A percentile compares a stretch with the other conserved stretches of the same genome.
Conservation (phyloP, 2,888 invertebrate species). For the Platycheirus albimanus region DNA sequence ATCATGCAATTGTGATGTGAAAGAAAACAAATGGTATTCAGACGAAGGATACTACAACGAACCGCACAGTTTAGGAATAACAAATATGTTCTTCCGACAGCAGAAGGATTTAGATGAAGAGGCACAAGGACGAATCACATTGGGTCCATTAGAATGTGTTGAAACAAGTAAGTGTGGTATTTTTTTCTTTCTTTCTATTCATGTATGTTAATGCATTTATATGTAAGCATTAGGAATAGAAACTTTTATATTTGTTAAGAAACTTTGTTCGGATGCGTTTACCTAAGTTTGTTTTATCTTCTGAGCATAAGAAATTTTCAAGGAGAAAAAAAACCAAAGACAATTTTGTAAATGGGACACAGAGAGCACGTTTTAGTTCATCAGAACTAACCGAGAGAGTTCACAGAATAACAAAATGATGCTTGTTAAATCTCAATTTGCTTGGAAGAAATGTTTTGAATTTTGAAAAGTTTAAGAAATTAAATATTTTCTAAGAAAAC, state of each 20-base stretch:
- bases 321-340: neutral
- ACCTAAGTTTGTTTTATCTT: neutral
- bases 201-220: neutral
- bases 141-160: slow-evolving; percentile 96
- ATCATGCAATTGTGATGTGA: slow-evolving; percentile 95
- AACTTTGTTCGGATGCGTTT: neutral
- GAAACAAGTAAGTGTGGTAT: slow-evolving; percentile 90
- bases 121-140: slow-evolving; percentile 92
- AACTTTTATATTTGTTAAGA: too few relatives aligned
- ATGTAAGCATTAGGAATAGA: too few relatives aligned
- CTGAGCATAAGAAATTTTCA: neutral
- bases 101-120: slow-evolving; percentile 92
- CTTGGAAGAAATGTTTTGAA: neutral
- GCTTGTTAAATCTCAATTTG: neutral
- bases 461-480: neutral
- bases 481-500: neutral
- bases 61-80: slow-evolving; percentile 93
- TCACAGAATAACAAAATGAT: neutral
- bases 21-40: slow-evolving; percentile 93
- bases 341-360: neutral
- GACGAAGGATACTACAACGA: slow-evolving; percentile 94
- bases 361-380: neutral
- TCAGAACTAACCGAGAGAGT: neutral
- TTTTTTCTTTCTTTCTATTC: neutral
- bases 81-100: slow-evolving; percentile 94